These are phyloP conservation scores for Enteromius anoplus DNA, from an alignment of 2,797 vertebrate species.

Conservation along the genomic window DNA sequence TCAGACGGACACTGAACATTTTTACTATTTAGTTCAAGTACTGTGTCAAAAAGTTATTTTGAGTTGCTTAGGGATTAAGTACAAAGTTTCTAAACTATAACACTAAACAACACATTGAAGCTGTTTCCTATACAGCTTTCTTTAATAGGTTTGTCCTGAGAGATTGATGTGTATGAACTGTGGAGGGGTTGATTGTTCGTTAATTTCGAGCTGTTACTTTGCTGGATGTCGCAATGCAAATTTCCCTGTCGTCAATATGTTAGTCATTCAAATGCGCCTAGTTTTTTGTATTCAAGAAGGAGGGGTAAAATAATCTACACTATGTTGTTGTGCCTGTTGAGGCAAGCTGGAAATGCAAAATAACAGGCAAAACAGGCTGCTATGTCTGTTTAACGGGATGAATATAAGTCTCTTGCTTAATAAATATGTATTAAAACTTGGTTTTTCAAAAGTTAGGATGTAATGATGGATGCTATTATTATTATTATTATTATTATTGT, in stretches of 20 bases:
- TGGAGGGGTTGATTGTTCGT: background rate
- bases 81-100: background rate
- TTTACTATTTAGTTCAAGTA: background rate
- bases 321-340: background rate
- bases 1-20: background rate
- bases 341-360: constrained; percentile 23
- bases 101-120: background rate
- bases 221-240: background rate
- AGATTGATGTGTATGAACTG: background rate
- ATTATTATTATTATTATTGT: background rate
- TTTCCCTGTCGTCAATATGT: background rate
- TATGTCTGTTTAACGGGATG: background rate
- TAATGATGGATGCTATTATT: no score
- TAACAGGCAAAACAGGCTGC: constrained; percentile 30
- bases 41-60: background rate
- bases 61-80: background rate
- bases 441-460: background rate
- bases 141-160: background rate
- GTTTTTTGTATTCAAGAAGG: constrained; percentile 6
- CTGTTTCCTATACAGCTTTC: background rate
- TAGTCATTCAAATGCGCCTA: background rate
- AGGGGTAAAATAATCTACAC: background rate
- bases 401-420: background rate
- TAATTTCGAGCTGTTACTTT: background rate
- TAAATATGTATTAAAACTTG: background rate